These are phyloP conservation scores for Scaeva pyrastri DNA, from an alignment of 2,888 invertebrate species.

Conservation along the genomic window DNA sequence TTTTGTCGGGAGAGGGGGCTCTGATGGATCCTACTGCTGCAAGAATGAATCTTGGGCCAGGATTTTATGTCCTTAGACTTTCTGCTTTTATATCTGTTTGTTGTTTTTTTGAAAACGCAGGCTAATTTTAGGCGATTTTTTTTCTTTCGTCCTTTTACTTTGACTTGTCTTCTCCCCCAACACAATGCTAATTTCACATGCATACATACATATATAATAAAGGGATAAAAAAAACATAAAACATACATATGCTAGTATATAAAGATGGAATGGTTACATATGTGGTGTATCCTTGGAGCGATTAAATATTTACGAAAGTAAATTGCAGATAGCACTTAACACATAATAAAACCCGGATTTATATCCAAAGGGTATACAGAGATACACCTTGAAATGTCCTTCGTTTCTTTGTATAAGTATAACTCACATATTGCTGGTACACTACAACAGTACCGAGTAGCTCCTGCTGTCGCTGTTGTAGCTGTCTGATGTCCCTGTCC, in stretches of 20 bases:
- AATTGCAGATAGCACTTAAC: slow-evolving; percentile 76
- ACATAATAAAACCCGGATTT: slow-evolving; percentile 74
- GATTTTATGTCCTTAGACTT: slow-evolving; percentile 50
- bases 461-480: not conserved
- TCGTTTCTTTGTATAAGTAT: slow-evolving; percentile 11
- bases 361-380: slow-evolving; percentile 67
- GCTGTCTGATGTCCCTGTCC: no score
- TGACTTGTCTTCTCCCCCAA: slow-evolving; percentile 22
- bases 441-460: no score
- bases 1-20: no score
- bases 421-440: not conserved
- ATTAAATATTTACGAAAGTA: slow-evolving; percentile 75
- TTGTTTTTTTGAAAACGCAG: slow-evolving; percentile 42
- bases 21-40: no score
- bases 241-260: not conserved
- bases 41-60: slow-evolving; percentile 30
- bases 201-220: not conserved
- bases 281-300: slow-evolving; percentile 42
- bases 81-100: not conserved
- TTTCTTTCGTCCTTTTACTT: not conserved
- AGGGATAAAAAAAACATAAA: not conserved
- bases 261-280: slow-evolving; percentile 7
- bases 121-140: slow-evolving; percentile 39
- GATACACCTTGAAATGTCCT: slow-evolving; percentile 62
- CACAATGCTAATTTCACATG: slow-evolving; percentile 8